A percentile compares a stretch with the other conserved stretches of the same genome.
Conservation (phyloP, 2,888 invertebrate species). For the Dichetophora obliterata region DNA sequence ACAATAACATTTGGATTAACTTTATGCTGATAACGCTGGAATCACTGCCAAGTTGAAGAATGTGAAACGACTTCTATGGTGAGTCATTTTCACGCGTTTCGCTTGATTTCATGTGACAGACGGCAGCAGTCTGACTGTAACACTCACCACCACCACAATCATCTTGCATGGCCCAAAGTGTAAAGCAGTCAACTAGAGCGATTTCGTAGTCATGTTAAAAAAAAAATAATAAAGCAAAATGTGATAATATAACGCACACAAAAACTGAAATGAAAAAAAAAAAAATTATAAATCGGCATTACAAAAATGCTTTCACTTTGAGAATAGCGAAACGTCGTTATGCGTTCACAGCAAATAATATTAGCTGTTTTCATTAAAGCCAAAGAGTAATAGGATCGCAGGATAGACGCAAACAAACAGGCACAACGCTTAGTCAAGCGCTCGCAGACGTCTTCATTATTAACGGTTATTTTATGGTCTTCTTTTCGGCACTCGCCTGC, state of each 20-base stretch:
- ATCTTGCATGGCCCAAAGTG: neutral
- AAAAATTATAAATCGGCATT: neutral
- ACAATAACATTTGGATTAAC: slow-evolving; percentile 7
- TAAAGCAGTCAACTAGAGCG: neutral
- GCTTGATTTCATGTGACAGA: neutral
- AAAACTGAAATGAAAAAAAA: neutral
- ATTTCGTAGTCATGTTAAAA: too few relatives aligned
- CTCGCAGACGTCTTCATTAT: slow-evolving; percentile 31
- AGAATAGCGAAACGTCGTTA: neutral
- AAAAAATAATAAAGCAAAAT: neutral
- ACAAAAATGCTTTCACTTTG: neutral
- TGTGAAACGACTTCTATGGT: neutral
- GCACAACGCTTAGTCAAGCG: neutral
- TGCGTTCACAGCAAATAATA: neutral
- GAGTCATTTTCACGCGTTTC: slow-evolving; percentile 19
- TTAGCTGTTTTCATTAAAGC: neutral
- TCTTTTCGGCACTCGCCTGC: neutral
- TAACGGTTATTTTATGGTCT: neutral
- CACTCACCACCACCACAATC: neutral
- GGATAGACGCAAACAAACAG: neutral
- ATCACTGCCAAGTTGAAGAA: neutral
- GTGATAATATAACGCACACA: too few relatives aligned
- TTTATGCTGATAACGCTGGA: neutral
- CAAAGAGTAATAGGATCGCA: neutral
- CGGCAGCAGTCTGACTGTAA: neutral